Conservation (phyloP, 2,888 invertebrate species). For the Lasius fuliginosus region DNA sequence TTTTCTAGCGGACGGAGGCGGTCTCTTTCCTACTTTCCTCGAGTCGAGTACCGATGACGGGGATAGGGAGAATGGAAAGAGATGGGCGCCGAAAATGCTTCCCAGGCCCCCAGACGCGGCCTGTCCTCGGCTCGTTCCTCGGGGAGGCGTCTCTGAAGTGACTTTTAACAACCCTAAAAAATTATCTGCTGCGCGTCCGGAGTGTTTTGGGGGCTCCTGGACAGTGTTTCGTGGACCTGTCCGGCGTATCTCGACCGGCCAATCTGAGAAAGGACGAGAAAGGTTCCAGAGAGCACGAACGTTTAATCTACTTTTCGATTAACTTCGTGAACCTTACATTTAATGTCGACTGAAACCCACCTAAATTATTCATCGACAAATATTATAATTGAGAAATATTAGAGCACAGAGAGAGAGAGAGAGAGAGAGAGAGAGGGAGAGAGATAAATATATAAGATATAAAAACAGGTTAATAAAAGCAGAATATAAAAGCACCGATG, state of each 20-base stretch:
- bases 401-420: neutral
- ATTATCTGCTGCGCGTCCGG: slow-evolving; percentile 76
- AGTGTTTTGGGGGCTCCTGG: slow-evolving; percentile 74
- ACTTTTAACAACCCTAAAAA: slow-evolving; percentile 80
- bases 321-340: neutral
- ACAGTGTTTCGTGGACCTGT: slow-evolving; percentile 79
- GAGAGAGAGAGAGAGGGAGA: neutral
- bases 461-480: neutral
- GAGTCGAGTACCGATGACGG: neutral
- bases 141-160: slow-evolving; percentile 73
- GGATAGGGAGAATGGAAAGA: slow-evolving; percentile 13
- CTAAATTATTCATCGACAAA: neutral
- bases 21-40: slow-evolving; percentile 47
- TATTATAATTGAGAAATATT: neutral
- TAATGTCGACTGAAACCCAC: neutral
- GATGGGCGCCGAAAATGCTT: slow-evolving; percentile 74
- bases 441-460: too few species aligned
- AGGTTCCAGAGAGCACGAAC: neutral
- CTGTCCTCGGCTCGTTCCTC: slow-evolving; percentile 48
- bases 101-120: slow-evolving; percentile 68
- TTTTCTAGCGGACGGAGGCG: slow-evolving; percentile 57
- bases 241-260: slow-evolving; percentile 67
- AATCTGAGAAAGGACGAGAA: slow-evolving; percentile 60
- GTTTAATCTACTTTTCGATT: slow-evolving; percentile 7
- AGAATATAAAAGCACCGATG: neutral